Conservation (phyloP, 1,140 invertebrate species). For the Anthonomus grandis region DNA sequence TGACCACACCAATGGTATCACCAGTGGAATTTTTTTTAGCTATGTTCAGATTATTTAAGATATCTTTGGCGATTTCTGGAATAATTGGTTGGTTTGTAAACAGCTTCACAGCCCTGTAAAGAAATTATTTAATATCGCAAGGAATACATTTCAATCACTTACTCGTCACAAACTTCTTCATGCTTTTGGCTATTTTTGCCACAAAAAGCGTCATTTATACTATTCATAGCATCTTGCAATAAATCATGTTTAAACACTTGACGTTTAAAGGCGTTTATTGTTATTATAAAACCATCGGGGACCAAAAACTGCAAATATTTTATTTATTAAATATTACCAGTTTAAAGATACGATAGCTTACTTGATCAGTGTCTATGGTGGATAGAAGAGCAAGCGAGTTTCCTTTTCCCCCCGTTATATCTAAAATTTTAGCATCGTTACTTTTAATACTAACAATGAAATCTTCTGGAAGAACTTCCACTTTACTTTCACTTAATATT, state of each 20-base stretch:
- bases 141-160: constrained; percentile 14
- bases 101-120: constrained; percentile 35
- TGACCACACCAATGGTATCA: constrained; percentile 9
- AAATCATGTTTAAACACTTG: constrained; percentile 34
- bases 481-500: constrained; percentile 20
- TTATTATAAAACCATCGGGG: constrained; percentile 39
- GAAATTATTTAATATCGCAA: constrained; percentile 6
- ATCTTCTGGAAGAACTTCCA: constrained; percentile 21
- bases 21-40: constrained; percentile 14
- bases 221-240: constrained; percentile 31
- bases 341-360: constrained; percentile 9
- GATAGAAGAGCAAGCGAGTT: constrained; percentile 63
- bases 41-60: constrained; percentile 8
- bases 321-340: background rate
- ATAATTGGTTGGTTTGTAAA: constrained; percentile 33
- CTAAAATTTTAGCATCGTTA: constrained; percentile 30
- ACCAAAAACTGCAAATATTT: constrained; percentile 29
- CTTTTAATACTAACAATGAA: constrained; percentile 27
- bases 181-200: constrained; percentile 29
- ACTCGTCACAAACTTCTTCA: constrained; percentile 39
- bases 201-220: constrained; percentile 39
- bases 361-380: constrained; percentile 49
- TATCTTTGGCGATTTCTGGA: constrained; percentile 21
- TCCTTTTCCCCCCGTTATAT: constrained; percentile 66
- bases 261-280: constrained; percentile 31